Percentiles rank a stretch among this genome's conserved stretches.
phyloP scores from a whole-genome alignment of 2,888 invertebrate genomes.

The Drosophila demipolita region DNA sequence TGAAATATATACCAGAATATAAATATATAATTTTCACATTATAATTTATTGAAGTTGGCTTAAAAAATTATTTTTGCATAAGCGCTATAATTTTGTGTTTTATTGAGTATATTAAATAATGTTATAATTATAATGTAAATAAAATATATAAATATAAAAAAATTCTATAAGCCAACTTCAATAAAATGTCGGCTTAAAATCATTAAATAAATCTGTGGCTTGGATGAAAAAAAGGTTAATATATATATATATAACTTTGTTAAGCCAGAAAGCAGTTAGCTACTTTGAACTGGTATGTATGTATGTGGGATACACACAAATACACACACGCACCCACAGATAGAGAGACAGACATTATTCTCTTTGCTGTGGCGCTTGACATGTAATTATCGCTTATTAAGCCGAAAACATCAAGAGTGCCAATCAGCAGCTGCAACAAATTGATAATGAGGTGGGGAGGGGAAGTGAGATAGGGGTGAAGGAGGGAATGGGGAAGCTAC shows the following conservation, averaged over 20 bases:
- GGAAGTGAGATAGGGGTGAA: background rate
- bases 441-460: background rate
- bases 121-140: background rate
- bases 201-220: background rate
- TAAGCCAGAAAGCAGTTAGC: slow-evolving; percentile 4
- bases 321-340: background rate
- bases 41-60: too few relatives aligned
- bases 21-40: too few relatives aligned
- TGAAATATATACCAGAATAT: background rate
- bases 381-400: slow-evolving; percentile 71
- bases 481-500: slow-evolving; percentile 56
- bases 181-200: background rate
- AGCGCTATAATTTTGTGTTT: background rate
- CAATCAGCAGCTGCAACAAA: slow-evolving; percentile 48
- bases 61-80: too few relatives aligned
- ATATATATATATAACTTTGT: background rate
- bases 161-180: background rate
- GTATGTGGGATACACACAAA: background rate
- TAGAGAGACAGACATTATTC: slow-evolving; percentile 5
- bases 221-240: background rate
- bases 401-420: slow-evolving; percentile 52
- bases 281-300: slow-evolving; percentile 17
- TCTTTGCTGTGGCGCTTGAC: slow-evolving; percentile 33
- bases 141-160: background rate
- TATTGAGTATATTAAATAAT: background rate